Base-by-base conservation (phyloP, 2,888 invertebrate species). In the Desoria tigrina region DNA sequence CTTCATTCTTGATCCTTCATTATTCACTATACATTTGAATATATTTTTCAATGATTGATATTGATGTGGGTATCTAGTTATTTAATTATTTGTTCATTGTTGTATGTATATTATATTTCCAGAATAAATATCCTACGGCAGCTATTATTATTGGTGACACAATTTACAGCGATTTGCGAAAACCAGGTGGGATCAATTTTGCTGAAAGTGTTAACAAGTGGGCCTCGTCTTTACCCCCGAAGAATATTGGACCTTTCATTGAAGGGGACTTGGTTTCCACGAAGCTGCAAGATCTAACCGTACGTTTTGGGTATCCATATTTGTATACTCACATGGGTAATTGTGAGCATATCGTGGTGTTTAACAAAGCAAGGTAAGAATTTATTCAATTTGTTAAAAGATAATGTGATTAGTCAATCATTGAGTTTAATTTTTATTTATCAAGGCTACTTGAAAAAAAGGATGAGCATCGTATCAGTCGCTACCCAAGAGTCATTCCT, bases 321-420 rank as follows among this genome's bases (percentile, higher is more conserved):
- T 84, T 97, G 0, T 97, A 91, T 82, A 84, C 90, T 68, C 97
- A 97, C 82, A 92, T 93, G 80, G 95, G 66, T 23, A 65, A 87
- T 78, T 97, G 96, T 81, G 95, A 97, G 81, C 97, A 97, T 81
- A 79, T 94, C 1, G 84, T 96, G 77, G 84, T 88, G 1, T 88
- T 96, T 79, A 88, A 88, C 0, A 90, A 92, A 79, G 83, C 90
- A 0, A 87, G 84, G 84, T 81, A 72, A 50, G 23, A 6, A 18
- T 7, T 21, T n/a, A n/a, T n/a, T n/a, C n/a, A n/a, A n/a, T n/a
- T n/a, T n/a, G n/a, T n/a, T n/a, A n/a, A n/a, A n/a, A n/a, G n/a
- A n/a, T n/a, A n/a, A n/a, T n/a, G n/a, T n/a, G n/a, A n/a, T n/a
- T n/a, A n/a, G n/a, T n/a, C n/a, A n/a, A n/a, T n/a, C n/a, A n/a